Evolutionary conservation across 2,888 invertebrate genomes (phyloP).

Genomic region (Catocala fraxini): DNA sequence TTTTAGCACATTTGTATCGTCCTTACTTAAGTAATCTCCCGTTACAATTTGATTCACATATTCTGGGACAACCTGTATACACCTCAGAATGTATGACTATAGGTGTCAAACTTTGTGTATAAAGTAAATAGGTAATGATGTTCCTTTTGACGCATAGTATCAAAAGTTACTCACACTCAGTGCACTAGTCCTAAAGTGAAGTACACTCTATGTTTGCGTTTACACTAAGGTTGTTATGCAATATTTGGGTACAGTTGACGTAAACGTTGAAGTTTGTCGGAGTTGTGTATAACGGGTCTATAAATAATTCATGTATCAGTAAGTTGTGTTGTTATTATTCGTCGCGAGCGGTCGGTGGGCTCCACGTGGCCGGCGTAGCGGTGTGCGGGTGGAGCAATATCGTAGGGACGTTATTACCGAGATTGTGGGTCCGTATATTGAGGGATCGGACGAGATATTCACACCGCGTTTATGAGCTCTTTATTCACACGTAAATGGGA

Average conservation of each 20-base stretch:
- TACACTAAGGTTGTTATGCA: constrained; percentile 3
- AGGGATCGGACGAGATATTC: neutral
- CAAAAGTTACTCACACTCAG: neutral
- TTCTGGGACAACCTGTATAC: no score
- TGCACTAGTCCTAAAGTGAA: neutral
- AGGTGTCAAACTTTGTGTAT: no score
- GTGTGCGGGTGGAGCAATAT: no score
- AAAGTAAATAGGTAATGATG: no score
- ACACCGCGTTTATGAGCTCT: constrained; percentile 1
- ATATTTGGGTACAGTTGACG: constrained; percentile 6
- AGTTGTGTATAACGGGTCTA: neutral
- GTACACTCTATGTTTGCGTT: neutral
- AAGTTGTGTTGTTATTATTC: constrained; percentile 16
- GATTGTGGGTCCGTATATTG: neutral
- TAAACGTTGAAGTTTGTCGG: constrained; percentile 2
- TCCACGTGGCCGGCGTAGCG: constrained; percentile 1
- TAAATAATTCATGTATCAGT: constrained; percentile 20
- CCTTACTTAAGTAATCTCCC: no score
- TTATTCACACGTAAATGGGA: neutral
- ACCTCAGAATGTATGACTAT: no score
- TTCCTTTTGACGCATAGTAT: no score
- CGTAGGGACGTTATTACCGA: neutral
- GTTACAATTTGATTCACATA: no score
- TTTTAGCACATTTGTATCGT: no score
- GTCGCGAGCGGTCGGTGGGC: neutral